Evolutionary conservation across 2,113 vertebrate genomes (phyloP).

Genomic region (Spermophilus dauricus): DNA sequence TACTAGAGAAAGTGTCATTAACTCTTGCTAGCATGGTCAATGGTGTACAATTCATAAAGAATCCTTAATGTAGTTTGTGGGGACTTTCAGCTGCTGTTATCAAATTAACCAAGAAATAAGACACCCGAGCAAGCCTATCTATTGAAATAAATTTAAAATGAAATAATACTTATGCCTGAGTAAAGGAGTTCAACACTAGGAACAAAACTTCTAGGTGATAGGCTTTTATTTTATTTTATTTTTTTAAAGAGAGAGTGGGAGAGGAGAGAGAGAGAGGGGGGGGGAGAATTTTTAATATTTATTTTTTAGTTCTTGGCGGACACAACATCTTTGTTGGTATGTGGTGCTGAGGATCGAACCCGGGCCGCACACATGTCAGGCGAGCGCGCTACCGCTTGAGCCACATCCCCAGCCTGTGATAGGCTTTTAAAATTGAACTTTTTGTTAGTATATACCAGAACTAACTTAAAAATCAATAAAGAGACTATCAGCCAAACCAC

Average conservation of each 20-base stretch:
- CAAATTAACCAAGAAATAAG: slow-evolving; percentile 55
- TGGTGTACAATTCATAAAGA: not conserved
- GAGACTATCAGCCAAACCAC: not conserved
- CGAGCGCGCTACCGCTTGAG: too few relatives aligned
- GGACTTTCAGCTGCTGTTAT: slow-evolving; percentile 7
- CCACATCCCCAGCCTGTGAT: not conserved
- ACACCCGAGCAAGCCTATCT: slow-evolving; percentile 40
- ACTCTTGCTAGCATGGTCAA: not conserved
- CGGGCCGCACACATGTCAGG: too few relatives aligned
- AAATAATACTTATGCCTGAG: not conserved
- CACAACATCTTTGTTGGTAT: too few relatives aligned
- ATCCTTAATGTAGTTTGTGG: slow-evolving; percentile 16
- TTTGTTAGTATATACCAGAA: not conserved
- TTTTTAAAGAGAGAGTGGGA: too few relatives aligned
- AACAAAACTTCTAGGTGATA: not conserved
- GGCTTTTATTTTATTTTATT: not conserved
- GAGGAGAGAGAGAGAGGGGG: too few relatives aligned
- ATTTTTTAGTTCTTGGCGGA: too few relatives aligned
- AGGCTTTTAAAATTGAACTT: slow-evolving; percentile 28
- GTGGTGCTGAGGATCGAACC: too few relatives aligned
- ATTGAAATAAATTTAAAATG: slow-evolving; percentile 36
- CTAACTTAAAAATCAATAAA: slow-evolving; percentile 41
- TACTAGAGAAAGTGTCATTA: slow-evolving; percentile 29
- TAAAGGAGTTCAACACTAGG: slow-evolving; percentile 11
- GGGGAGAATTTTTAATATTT: too few relatives aligned